These are phyloP conservation scores for Drosophila pandora DNA, from an alignment of 1,140 invertebrate genomes.

Conservation along the genomic window DNA sequence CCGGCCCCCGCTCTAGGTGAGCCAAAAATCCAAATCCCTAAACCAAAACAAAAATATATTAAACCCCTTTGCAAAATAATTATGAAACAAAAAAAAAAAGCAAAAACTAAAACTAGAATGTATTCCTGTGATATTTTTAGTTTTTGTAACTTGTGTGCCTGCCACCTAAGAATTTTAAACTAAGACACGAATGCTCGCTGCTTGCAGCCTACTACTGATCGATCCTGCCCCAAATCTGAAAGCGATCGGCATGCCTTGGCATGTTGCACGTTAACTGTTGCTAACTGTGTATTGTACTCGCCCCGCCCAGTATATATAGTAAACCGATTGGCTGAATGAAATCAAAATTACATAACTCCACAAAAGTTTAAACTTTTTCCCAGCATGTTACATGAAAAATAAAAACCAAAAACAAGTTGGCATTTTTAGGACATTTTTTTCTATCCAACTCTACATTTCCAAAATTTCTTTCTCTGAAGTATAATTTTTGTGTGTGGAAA, in stretches of 20 bases:
- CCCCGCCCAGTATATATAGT: not conserved
- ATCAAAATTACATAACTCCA: conserved; percentile 31
- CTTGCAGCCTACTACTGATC: conserved; percentile 37
- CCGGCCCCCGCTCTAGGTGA: conserved; percentile 89
- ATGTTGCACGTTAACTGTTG: conserved; percentile 77
- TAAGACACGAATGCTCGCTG: conserved; percentile 42
- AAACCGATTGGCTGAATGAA: conserved; percentile 52
- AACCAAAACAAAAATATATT: conserved; percentile 5
- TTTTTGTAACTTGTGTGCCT: conserved; percentile 37
- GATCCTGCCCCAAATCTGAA: conserved; percentile 29
- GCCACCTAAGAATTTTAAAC: conserved; percentile 22
- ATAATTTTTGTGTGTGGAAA: conserved; percentile 3
- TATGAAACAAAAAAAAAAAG: conserved; percentile 1
- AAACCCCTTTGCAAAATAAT: not conserved
- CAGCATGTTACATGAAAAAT: conserved; percentile 33
- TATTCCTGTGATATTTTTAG: conserved; percentile 25
- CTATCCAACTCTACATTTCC: not conserved
- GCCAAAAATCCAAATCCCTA: conserved; percentile 58
- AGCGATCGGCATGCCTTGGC: conserved; percentile 37
- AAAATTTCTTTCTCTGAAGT: conserved; percentile 7
- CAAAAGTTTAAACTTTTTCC: conserved; percentile 28
- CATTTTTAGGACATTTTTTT: conserved; percentile 3
- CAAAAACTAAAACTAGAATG: conserved; percentile 9
- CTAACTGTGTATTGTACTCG: conserved; percentile 40
- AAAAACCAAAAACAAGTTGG: not conserved